A percentile compares a stretch with the other conserved stretches of the same genome.
Evolutionary conservation across 2,113 vertebrate species (phyloP).

Genomic region (Rhinolophus ferrumequinum): DNA sequence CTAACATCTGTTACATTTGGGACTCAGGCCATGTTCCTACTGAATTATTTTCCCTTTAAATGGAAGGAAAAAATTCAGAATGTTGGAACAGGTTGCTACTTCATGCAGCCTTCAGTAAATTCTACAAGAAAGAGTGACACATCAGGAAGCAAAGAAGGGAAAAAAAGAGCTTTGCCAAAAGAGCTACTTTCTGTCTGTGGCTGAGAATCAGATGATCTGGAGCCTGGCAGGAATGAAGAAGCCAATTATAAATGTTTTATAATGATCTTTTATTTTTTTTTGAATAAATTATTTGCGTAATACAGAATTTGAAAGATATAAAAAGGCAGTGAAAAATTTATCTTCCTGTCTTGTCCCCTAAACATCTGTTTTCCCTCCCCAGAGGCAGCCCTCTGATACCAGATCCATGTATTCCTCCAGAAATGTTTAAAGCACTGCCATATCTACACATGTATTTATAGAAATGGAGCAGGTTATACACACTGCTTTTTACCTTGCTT

Average conservation of each 20-base stretch:
- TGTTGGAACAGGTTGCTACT: background rate
- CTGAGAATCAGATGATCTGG: constrained; percentile 24
- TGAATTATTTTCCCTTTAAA: constrained; percentile 14
- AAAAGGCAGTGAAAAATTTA: constrained; percentile 41
- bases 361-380: background rate
- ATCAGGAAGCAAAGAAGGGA: background rate
- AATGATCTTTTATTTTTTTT: constrained; percentile 40
- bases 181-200: constrained; percentile 27
- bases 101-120: background rate
- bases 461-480: background rate
- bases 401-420: constrained; percentile 18
- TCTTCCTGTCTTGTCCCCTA: background rate
- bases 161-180: background rate
- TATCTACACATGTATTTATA: background rate
- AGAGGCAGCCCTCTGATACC: background rate
- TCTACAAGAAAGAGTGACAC: background rate
- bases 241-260: constrained; percentile 50
- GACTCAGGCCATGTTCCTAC: background rate
- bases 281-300: constrained; percentile 19
- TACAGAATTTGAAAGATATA: constrained; percentile 1
- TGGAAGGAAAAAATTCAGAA: background rate
- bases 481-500: background rate
- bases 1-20: background rate
- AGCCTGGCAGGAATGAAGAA: background rate
- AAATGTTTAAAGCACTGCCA: background rate